These are phyloP conservation scores for Hylyphantes graminicola DNA, from an alignment of 1,140 invertebrate genomes.

Conservation along the genomic window DNA sequence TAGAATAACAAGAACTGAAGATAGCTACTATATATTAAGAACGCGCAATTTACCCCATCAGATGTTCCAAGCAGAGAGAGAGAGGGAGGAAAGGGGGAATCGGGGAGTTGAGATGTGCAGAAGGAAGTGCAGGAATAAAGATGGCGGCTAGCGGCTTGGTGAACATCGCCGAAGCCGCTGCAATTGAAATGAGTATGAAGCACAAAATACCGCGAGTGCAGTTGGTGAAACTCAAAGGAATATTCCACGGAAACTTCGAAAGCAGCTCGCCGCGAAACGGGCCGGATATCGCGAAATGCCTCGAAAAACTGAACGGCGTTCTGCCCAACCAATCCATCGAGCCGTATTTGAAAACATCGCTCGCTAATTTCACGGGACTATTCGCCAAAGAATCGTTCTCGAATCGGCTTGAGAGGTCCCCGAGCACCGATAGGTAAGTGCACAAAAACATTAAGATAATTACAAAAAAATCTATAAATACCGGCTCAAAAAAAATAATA, in stretches of 20 bases:
- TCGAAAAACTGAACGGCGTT: conserved; percentile 32
- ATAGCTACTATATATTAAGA: too few species aligned
- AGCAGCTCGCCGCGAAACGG: conserved; percentile 36
- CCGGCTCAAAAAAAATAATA: neutral
- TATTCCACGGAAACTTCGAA: conserved; percentile 13
- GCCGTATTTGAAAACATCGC: conserved; percentile 25
- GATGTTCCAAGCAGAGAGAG: neutral
- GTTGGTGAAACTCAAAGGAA: conserved; percentile 29
- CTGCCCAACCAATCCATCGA: conserved; percentile 12
- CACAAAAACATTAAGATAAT: neutral
- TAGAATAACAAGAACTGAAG: too few species aligned
- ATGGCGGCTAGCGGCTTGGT: conserved; percentile 56
- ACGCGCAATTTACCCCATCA: neutral
- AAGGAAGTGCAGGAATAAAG: conserved; percentile 29
- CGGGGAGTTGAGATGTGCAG: conserved; percentile 40
- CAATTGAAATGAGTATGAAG: conserved; percentile 36
- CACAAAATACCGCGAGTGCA: conserved; percentile 30
- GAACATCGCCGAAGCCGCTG: conserved; percentile 34
- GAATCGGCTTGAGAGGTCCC: conserved; percentile 29
- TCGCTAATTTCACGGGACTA: conserved; percentile 5
- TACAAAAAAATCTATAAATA: neutral
- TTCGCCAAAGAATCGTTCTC: conserved; percentile 30
- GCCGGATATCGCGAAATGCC: conserved; percentile 43
- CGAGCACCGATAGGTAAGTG: conserved; percentile 37
- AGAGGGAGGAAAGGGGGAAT: neutral